These are phyloP conservation scores for Holacanthus passer DNA, from an alignment of 2,113 vertebrate species.

Conservation along the genomic window DNA sequence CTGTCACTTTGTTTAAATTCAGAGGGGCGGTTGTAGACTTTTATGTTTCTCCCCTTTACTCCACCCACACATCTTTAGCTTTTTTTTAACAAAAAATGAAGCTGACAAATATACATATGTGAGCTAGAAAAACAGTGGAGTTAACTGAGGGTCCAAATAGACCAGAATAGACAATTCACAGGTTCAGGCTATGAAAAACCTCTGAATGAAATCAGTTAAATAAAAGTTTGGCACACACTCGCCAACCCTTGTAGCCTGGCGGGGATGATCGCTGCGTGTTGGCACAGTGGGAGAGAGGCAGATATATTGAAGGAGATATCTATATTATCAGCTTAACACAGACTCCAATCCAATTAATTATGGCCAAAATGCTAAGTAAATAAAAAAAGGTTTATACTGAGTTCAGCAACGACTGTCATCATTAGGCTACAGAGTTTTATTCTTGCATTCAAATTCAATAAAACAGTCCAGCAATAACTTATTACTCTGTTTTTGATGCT, in stretches of 20 bases:
- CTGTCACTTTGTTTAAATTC: constrained; percentile 40
- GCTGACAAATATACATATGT: neutral
- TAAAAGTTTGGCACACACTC: constrained; percentile 19
- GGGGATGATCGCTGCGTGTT: neutral
- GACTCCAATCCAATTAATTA: neutral
- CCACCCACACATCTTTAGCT: neutral
- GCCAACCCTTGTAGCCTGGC: constrained; percentile 10
- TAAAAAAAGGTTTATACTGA: neutral
- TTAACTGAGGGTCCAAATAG: neutral
- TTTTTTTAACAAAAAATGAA: neutral
- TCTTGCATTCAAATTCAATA: too few species aligned
- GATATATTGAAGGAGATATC: too few species aligned
- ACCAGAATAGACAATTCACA: neutral
- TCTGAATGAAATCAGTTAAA: neutral
- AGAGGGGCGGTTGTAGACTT: neutral
- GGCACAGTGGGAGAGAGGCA: constrained; percentile 34
- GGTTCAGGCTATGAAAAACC: neutral
- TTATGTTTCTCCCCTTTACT: neutral
- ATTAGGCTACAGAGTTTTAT: neutral
- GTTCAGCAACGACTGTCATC: neutral
- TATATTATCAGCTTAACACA: neutral
- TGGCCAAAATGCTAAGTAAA: neutral
- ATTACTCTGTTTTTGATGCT: too few species aligned
- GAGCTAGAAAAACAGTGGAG: neutral
- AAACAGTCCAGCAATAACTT: too few species aligned